Evolutionary conservation across 2,888 invertebrate species (phyloP).

Genomic region (Ceramica pisi): DNA sequence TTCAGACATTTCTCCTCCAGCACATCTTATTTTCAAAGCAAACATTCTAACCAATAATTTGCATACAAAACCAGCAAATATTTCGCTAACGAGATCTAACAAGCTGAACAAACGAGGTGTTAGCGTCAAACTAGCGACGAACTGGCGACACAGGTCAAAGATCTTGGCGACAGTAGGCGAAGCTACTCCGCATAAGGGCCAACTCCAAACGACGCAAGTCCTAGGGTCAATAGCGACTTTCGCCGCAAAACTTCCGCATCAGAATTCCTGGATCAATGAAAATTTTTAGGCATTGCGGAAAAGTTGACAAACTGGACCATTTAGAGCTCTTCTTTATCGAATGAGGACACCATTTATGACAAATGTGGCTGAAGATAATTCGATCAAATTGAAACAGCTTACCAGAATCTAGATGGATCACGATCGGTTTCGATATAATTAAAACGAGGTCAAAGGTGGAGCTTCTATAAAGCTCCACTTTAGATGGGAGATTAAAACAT

Average conservation of each 20-base stretch:
- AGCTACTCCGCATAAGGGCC: constrained; percentile 69
- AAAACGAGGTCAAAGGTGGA: constrained; percentile 59
- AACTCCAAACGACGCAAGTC: constrained; percentile 73
- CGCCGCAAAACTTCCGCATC: constrained; percentile 60
- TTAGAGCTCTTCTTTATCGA: not conserved
- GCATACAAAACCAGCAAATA: constrained; percentile 33
- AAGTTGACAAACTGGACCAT: constrained; percentile 1
- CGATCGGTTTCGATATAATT: constrained; percentile 22
- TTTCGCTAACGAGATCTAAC: constrained; percentile 56
- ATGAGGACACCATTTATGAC: not conserved
- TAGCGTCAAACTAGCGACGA: constrained; percentile 39
- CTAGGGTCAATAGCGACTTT: constrained; percentile 71
- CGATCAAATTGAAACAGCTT: not conserved
- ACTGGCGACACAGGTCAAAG: constrained; percentile 57
- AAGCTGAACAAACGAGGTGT: constrained; percentile 48
- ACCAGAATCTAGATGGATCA: not conserved
- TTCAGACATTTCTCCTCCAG: not conserved
- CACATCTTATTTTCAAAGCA: not conserved
- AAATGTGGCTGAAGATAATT: constrained; percentile 10
- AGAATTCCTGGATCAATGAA: constrained; percentile 13
- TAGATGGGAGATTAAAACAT: constrained; percentile 47
- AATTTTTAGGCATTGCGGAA: not conserved
- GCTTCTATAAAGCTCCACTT: constrained; percentile 40
- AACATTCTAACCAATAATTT: constrained; percentile 35
- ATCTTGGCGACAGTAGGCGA: constrained; percentile 55